Base-by-base conservation (phyloP, 35 echinoderm and acorn worm species). In the Heliocidaris tuberculata region DNA sequence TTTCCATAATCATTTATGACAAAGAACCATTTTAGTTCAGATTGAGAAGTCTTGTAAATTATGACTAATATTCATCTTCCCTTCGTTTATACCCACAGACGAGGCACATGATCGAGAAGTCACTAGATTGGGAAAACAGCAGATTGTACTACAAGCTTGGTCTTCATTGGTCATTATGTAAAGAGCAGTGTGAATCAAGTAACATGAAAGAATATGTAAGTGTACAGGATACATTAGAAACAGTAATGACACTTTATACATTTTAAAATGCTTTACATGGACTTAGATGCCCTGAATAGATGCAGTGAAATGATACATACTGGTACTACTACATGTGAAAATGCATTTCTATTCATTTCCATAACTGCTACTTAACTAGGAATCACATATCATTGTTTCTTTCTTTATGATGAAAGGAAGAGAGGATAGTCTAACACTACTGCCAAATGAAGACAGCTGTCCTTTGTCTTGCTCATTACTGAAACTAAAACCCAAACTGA, bases 171-270 rank as follows among this genome's bases (percentile, higher is more conserved):
- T 93, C 97, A 19, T 56, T 99, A 96, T 94, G 95, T 88, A 99
- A 97, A 95, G 96, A 97, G 94, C 95, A 96, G 59, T 99, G 98
- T 97, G 98, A 99, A 95, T 91, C 96, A 32, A 97, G 98, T 70
- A 99, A 99, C 92, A 99, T 99, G 98, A 97, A 96, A 95, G 97
- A 99, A 97, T 97, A 97, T 94, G 98, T 99, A 95, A 99, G 96
- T 98, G 93, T 50, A 9, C n/a, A n/a, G n/a, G n/a, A n/a, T n/a
- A n/a, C 30, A 90, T 7, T 47, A 17, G 85, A 29, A 6, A 29
- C 6, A 29, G 6, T 86, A 2, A 93, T 16, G 6, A 16, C 15
- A 19, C n/a, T n/a, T 59, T 0, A 24, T 54, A 52, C 52, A 27
- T 49, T 93, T 8, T 30, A 59, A 17, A 60, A 48, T 49, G 27